These are phyloP conservation scores for Cryptocephalus primarius DNA, from an alignment of 2,888 invertebrate genomes.

Conservation along the genomic window DNA sequence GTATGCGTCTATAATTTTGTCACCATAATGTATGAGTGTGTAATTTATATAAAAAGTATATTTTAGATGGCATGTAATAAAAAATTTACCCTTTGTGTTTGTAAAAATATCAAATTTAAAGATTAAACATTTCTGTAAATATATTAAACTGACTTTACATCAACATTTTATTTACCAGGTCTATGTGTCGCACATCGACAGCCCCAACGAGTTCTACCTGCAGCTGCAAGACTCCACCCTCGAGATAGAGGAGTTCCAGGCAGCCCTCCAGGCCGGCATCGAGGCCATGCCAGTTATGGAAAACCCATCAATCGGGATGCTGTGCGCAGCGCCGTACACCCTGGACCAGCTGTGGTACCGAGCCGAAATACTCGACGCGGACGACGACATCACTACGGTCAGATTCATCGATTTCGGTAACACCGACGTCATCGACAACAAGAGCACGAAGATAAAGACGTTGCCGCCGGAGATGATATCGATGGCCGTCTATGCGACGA, in stretches of 20 bases:
- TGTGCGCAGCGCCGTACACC: slow-evolving; percentile 70
- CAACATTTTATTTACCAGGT: slow-evolving; percentile 33
- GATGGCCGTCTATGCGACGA: slow-evolving; percentile 46
- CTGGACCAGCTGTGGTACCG: slow-evolving; percentile 82
- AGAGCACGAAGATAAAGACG: slow-evolving; percentile 45
- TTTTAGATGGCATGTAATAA: no score
- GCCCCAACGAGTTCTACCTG: slow-evolving; percentile 66
- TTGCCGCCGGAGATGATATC: slow-evolving; percentile 49
- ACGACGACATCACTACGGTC: slow-evolving; percentile 63
- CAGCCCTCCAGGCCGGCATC: slow-evolving; percentile 50
- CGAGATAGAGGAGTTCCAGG: slow-evolving; percentile 49
- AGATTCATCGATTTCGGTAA: slow-evolving; percentile 72
- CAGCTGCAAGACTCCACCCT: slow-evolving; percentile 49
- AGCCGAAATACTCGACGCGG: slow-evolving; percentile 74
- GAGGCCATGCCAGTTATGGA: slow-evolving; percentile 41
- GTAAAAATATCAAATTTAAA: no score
- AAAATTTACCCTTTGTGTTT: no score
- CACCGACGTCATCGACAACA: slow-evolving; percentile 60
- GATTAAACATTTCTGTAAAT: no score
- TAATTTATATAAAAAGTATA: no score
- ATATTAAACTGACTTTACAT: no score
- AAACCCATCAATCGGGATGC: slow-evolving; percentile 47
- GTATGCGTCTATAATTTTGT: no score
- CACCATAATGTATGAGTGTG: no score
- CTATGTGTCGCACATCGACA: slow-evolving; percentile 60